Evolutionary conservation across 1,140 invertebrate species (phyloP).

Genomic region (Campodea augens): DNA sequence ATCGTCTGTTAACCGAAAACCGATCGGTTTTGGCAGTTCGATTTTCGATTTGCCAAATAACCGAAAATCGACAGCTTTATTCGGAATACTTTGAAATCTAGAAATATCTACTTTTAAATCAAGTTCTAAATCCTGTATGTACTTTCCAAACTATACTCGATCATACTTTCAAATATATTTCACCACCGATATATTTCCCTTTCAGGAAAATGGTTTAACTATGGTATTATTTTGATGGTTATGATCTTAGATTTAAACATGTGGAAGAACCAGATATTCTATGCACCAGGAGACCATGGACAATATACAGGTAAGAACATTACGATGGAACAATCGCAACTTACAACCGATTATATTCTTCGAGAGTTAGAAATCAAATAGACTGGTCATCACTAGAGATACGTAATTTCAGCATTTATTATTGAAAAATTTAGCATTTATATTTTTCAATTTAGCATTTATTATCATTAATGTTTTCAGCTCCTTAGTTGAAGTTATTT

Average conservation of each 20-base stretch:
- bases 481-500: too few species aligned
- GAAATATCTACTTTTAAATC: neutral
- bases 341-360: neutral
- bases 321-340: constrained; percentile 3
- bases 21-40: too few species aligned
- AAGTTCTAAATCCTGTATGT: neutral
- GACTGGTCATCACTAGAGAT: too few species aligned
- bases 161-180: neutral
- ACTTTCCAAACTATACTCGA: neutral
- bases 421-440: too few species aligned
- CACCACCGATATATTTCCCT: constrained; percentile 13
- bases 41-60: too few species aligned
- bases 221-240: constrained; percentile 34
- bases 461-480: too few species aligned
- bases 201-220: constrained; percentile 38
- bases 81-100: constrained; percentile 1
- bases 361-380: too few species aligned
- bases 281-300: constrained; percentile 29
- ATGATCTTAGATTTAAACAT: constrained; percentile 36
- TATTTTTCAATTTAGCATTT: too few species aligned
- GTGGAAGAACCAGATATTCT: constrained; percentile 40
- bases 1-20: too few species aligned
- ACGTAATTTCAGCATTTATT: too few species aligned
- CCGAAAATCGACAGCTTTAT: too few species aligned
- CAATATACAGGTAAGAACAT: constrained; percentile 26